phyloP scores from a whole-genome alignment of 35 echinoderm and acorn worm species.

The Eucidaris tribuloides region DNA sequence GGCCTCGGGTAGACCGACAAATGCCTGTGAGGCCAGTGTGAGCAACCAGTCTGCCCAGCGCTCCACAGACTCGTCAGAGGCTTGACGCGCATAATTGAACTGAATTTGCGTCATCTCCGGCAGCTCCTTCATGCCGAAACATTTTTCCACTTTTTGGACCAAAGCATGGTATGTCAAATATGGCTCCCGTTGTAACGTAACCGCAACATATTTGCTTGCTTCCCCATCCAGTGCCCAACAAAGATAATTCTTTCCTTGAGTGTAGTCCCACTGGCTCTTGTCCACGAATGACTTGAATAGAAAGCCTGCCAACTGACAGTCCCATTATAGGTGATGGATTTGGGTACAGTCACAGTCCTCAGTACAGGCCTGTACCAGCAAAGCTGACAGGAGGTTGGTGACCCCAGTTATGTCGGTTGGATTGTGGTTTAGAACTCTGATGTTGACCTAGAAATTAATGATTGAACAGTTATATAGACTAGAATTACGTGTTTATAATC shows the following conservation, averaged over 20 bases:
- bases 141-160: neutral
- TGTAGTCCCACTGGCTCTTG: neutral
- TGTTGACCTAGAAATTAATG: too few relatives aligned
- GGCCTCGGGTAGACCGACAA: neutral
- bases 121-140: neutral
- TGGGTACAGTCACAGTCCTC: too few relatives aligned
- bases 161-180: neutral
- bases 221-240: neutral
- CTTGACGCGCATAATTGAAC: neutral
- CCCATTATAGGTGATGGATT: neutral
- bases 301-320: constrained; percentile 11
- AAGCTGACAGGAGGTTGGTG: too few relatives aligned
- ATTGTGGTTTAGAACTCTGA: too few relatives aligned
- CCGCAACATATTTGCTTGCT: neutral
- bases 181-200: neutral
- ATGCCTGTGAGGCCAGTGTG: neutral
- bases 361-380: too few relatives aligned
- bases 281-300: neutral
- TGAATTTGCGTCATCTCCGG: constrained; percentile 14
- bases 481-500: too few relatives aligned
- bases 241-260: neutral
- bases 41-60: constrained; percentile 7
- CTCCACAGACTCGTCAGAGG: neutral
- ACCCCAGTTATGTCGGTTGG: too few relatives aligned
- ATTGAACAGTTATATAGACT: too few relatives aligned